Conservation (phyloP, 2,113 vertebrate genomes). For the Burhinus oedicnemus region DNA sequence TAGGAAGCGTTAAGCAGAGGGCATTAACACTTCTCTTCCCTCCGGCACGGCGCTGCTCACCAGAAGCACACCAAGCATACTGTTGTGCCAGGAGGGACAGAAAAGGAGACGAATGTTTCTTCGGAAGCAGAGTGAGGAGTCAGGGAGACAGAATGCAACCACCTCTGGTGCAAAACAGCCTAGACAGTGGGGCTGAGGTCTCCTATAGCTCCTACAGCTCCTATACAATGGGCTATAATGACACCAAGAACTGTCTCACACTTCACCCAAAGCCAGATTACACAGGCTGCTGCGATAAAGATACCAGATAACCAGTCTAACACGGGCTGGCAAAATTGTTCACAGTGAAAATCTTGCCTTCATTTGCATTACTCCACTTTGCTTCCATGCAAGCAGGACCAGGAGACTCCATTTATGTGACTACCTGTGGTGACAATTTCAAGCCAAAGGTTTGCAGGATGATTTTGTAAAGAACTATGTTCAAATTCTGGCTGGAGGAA, state of each 20-base stretch:
- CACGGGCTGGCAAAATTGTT: fast-evolving
- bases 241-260: not conserved
- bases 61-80: no score
- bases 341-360: not conserved
- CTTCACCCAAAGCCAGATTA: not conserved
- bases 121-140: not conserved
- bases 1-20: no score
- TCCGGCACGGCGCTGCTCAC: no score
- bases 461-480: not conserved
- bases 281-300: not conserved
- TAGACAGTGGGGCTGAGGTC: not conserved
- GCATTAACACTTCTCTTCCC: not conserved
- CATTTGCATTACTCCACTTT: not conserved
- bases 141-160: not conserved
- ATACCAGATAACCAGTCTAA: not conserved
- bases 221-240: not conserved
- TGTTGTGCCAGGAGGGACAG: not conserved
- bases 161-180: not conserved
- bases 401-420: not conserved
- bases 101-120: not conserved
- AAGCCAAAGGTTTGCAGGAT: not conserved
- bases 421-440: not conserved
- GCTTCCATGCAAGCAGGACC: not conserved
- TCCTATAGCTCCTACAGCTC: not conserved
- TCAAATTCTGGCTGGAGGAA: not conserved